These are phyloP conservation scores for Scaptomyza caliginosa DNA, from an alignment of 2,888 invertebrate species.

Conservation along the genomic window DNA sequence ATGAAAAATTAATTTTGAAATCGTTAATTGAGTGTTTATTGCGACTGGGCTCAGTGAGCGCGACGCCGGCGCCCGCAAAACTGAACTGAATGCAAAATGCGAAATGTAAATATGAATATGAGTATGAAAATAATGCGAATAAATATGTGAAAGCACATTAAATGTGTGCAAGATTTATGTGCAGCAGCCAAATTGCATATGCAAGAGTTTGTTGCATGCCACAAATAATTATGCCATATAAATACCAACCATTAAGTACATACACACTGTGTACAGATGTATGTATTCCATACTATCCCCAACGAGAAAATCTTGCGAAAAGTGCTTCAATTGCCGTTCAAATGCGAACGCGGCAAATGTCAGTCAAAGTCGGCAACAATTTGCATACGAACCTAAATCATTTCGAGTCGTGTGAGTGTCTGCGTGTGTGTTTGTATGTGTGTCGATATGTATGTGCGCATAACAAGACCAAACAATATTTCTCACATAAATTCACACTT, in stretches of 20 bases:
- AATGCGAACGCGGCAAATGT: slow-evolving; percentile 70
- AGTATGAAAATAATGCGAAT: slow-evolving; percentile 56
- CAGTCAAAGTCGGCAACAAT: slow-evolving; percentile 78
- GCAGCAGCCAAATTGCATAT: slow-evolving; percentile 48
- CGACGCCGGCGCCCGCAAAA: slow-evolving; percentile 45
- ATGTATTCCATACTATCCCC: slow-evolving; percentile 6
- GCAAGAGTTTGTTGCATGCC: slow-evolving; percentile 29
- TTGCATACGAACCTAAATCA: slow-evolving; percentile 82
- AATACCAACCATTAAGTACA: slow-evolving; percentile 3
- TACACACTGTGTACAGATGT: neutral
- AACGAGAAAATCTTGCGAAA: slow-evolving; percentile 3
- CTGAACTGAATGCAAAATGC: slow-evolving; percentile 18
- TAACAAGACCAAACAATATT: slow-evolving; percentile 83
- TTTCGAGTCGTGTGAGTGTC: slow-evolving; percentile 54
- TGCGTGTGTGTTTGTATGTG: slow-evolving; percentile 5
- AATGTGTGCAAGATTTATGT: slow-evolving; percentile 67
- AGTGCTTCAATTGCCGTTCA: slow-evolving; percentile 53
- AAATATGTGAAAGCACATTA: slow-evolving; percentile 61
- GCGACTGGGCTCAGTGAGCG: slow-evolving; percentile 66
- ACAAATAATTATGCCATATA: slow-evolving; percentile 31
- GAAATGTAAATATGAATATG: slow-evolving; percentile 36
- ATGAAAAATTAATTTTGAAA: slow-evolving; percentile 82
- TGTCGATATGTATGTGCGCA: slow-evolving; percentile 53
- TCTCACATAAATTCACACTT: slow-evolving; percentile 85
- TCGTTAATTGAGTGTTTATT: slow-evolving; percentile 83